Evolutionary conservation across 2,888 invertebrate genomes (phyloP).

Genomic region (Heteromurus nitidus): DNA sequence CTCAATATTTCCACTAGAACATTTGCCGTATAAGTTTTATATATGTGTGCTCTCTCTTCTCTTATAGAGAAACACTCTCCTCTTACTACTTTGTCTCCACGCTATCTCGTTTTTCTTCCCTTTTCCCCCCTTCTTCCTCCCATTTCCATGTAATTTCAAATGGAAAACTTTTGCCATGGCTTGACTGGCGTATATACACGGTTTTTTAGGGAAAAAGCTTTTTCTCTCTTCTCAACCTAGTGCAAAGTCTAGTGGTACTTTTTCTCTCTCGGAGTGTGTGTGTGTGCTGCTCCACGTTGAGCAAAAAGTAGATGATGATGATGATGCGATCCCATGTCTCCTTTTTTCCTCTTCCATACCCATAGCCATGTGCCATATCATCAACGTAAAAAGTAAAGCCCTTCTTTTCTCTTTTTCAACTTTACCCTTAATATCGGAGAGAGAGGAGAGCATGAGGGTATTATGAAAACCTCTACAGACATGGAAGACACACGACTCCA

Average conservation of each 20-base stretch:
- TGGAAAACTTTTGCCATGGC: slow-evolving; percentile 29
- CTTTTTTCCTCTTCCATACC: too few relatives aligned
- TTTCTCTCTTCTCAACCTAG: not conserved
- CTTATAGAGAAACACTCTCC: too few relatives aligned
- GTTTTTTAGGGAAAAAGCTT: slow-evolving; percentile 8
- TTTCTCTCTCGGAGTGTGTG: slow-evolving; percentile 1
- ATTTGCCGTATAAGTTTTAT: too few relatives aligned
- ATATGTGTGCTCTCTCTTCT: slow-evolving; percentile 19
- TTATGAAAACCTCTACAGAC: slow-evolving; percentile 44
- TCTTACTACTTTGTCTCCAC: not conserved
- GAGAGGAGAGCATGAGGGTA: slow-evolving; percentile 40
- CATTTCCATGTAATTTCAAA: slow-evolving; percentile 52
- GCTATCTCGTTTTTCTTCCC: slow-evolving; percentile 36
- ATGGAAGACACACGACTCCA: slow-evolving; percentile 38
- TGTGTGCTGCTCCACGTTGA: not conserved
- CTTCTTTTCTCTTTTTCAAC: slow-evolving; percentile 49
- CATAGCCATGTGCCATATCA: slow-evolving; percentile 34
- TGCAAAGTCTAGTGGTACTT: too few relatives aligned
- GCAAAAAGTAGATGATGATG: not conserved
- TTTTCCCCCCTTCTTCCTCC: slow-evolving; percentile 32
- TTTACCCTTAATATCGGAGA: slow-evolving; percentile 46
- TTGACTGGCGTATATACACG: not conserved
- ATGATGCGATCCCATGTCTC: slow-evolving; percentile 32
- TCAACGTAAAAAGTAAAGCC: slow-evolving; percentile 36
- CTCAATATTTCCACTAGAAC: slow-evolving; percentile 33